Evolutionary conservation across 2,888 invertebrate species (phyloP).

Genomic region (Liposcelis brunnea): DNA sequence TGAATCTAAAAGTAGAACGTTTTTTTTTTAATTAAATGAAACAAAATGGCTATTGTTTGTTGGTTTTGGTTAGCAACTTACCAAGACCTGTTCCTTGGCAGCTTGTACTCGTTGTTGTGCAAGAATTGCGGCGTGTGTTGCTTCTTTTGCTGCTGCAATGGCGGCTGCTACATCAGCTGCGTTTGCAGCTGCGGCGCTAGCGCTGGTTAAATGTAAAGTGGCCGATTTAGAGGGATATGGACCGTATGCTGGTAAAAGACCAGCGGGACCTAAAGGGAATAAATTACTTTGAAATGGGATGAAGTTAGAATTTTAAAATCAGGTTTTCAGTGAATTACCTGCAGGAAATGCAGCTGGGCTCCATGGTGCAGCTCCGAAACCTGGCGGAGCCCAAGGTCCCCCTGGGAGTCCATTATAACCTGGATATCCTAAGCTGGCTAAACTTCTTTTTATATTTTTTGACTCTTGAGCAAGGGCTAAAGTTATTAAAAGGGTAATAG

Average conservation of each 20-base stretch:
- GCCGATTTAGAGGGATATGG: too few relatives aligned
- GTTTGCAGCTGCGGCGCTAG: conserved; percentile 23
- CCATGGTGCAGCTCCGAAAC: neutral
- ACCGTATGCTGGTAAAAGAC: too few relatives aligned
- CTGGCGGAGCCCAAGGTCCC: neutral
- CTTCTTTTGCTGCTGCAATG: conserved; percentile 55
- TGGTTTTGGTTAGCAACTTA: too few relatives aligned
- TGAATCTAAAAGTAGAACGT: conserved; percentile 31
- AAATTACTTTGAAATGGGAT: too few relatives aligned
- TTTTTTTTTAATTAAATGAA: too few relatives aligned
- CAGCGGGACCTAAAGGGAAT: too few relatives aligned
- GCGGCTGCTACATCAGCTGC: conserved; percentile 51
- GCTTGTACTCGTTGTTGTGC: conserved; percentile 51
- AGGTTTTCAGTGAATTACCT: neutral
- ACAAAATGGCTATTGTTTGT: too few relatives aligned
- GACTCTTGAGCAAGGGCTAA: neutral
- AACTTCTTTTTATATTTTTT: conserved; percentile 4
- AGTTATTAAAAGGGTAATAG: neutral
- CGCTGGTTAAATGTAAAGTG: neutral
- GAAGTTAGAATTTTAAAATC: too few relatives aligned
- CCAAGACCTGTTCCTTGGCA: conserved; percentile 50
- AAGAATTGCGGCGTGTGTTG: conserved; percentile 42
- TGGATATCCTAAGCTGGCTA: conserved; percentile 3
- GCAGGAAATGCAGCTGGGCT: neutral
- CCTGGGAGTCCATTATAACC: neutral